phyloP scores from a whole-genome alignment of 2,888 invertebrate genomes.

The Acholoe squamosa region DNA sequence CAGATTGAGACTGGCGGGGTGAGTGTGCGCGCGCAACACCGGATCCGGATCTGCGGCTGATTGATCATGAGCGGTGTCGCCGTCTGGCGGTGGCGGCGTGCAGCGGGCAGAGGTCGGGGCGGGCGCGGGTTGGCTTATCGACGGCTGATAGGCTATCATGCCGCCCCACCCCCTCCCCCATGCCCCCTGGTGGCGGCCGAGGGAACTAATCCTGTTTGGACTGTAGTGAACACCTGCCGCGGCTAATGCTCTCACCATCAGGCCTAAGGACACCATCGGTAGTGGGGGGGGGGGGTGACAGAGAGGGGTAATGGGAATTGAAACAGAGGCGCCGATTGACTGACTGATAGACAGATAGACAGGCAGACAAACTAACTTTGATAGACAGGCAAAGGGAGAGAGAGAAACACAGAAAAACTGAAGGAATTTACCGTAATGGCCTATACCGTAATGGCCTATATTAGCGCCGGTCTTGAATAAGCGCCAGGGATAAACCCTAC shows the following conservation, averaged over 20 bases:
- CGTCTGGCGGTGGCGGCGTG: constrained; percentile 4
- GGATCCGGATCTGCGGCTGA: constrained; percentile 49
- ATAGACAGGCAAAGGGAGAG: background rate
- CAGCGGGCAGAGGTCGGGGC: background rate
- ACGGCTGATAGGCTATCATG: constrained; percentile 56
- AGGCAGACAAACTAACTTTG: background rate
- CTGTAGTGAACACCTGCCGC: background rate
- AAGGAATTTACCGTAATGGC: background rate
- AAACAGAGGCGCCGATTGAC: background rate
- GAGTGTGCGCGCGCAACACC: constrained; percentile 15
- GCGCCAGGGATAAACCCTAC: too few species aligned
- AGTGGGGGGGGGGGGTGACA: background rate
- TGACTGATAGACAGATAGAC: background rate
- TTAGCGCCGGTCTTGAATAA: too few species aligned
- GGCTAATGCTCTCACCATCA: constrained; percentile 45
- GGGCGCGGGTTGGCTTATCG: constrained; percentile 38
- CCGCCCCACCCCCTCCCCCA: background rate
- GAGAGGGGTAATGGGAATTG: too few species aligned
- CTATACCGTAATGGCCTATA: too few species aligned
- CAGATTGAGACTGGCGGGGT: background rate
- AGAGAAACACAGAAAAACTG: background rate
- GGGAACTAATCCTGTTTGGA: constrained; percentile 15
- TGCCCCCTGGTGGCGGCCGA: background rate
- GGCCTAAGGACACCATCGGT: background rate
- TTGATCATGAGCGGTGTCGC: constrained; percentile 50